Evolutionary conservation across 1,140 invertebrate genomes (phyloP).

Genomic region (Brachionus manjavacas): DNA sequence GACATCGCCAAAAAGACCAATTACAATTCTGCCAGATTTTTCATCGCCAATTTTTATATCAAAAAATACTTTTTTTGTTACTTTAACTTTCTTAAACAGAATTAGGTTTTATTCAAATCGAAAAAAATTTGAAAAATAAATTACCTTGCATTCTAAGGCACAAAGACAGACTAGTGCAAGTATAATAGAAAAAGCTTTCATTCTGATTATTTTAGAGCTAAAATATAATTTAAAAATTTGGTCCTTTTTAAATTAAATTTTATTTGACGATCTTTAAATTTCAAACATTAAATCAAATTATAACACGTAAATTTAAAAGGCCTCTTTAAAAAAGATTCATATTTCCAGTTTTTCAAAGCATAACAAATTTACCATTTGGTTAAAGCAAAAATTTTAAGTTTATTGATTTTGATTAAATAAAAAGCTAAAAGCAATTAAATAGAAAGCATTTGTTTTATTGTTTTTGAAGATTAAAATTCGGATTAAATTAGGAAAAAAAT

Average conservation of each 20-base stretch:
- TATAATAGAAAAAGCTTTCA: not conserved
- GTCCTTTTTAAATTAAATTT: not conserved
- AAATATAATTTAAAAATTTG: not conserved
- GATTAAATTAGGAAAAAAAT: no score
- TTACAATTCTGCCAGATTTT: conserved; percentile 80
- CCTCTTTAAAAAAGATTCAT: not conserved
- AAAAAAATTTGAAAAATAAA: not conserved
- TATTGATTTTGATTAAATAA: no score
- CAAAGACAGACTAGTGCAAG: not conserved
- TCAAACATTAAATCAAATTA: conserved; percentile 16
- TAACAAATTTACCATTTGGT: not conserved
- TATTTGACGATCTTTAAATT: not conserved
- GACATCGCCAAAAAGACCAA: conserved; percentile 91
- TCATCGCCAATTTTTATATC: conserved; percentile 76
- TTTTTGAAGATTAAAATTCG: no score
- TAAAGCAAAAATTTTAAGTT: no score
- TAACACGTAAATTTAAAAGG: not conserved
- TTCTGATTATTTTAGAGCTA: not conserved
- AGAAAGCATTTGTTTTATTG: no score
- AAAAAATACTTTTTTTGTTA: conserved; percentile 70
- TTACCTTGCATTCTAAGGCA: conserved; percentile 16
- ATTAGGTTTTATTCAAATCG: no score
- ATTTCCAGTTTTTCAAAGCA: not conserved
- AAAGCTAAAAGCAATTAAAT: no score
- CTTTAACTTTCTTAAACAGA: conserved; percentile 21